These are phyloP conservation scores for Lepidocyrtinus sp. DNA, from an alignment of 2,888 invertebrate species.

Conservation along the genomic window DNA sequence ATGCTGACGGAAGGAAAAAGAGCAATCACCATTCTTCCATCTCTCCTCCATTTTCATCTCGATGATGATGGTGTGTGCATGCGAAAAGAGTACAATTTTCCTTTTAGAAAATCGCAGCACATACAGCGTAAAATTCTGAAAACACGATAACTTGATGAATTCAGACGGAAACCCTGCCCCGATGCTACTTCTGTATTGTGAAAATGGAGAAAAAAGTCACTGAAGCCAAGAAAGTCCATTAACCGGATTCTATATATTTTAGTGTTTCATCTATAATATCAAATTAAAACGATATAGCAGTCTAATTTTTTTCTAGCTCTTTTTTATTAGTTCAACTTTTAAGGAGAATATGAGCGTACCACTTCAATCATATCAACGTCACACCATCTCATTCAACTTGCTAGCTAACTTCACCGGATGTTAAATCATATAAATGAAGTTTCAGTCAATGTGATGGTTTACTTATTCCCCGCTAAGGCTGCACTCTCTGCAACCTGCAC, in stretches of 20 bases:
- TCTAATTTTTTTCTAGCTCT: constrained; percentile 22
- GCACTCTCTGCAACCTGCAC: constrained; percentile 21
- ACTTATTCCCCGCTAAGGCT: neutral
- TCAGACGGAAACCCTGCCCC: constrained; percentile 23
- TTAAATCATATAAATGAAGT: constrained; percentile 9
- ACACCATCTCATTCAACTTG: neutral
- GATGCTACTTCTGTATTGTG: neutral
- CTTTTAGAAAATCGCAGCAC: neutral
- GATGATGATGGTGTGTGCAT: constrained; percentile 10
- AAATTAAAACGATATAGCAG: constrained; percentile 58
- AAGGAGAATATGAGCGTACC: no score
- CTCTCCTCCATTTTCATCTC: neutral
- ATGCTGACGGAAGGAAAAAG: neutral
- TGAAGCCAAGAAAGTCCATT: constrained; percentile 40
- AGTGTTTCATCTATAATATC: constrained; percentile 18
- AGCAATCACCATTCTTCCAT: constrained; percentile 11
- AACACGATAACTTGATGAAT: constrained; percentile 29
- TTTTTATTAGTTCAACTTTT: constrained; percentile 36
- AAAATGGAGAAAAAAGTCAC: constrained; percentile 37
- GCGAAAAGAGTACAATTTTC: neutral
- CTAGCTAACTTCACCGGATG: constrained; percentile 37
- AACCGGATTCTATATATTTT: constrained; percentile 53
- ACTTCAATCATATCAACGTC: no score
- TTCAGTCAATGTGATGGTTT: neutral
- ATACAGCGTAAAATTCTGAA: constrained; percentile 12